These are phyloP conservation scores for Porphyrio hochstetteri DNA, from an alignment of 2,113 vertebrate species.

Conservation along the genomic window DNA sequence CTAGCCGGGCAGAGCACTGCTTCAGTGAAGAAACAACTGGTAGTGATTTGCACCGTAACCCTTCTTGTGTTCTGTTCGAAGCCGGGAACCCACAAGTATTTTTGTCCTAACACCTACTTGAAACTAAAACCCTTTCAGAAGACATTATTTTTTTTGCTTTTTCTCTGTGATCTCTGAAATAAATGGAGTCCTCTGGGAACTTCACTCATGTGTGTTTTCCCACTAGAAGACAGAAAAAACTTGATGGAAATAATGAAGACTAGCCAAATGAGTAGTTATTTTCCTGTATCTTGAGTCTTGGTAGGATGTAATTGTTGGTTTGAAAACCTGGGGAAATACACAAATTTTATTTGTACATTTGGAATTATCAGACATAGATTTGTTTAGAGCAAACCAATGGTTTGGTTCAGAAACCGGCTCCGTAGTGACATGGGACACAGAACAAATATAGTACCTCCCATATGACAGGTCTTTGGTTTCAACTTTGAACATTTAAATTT, in stretches of 20 bases:
- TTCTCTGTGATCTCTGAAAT: neutral
- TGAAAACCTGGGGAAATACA: neutral
- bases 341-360: neutral
- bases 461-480: neutral
- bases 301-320: neutral
- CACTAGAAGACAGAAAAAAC: neutral
- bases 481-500: neutral
- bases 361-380: neutral
- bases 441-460: neutral
- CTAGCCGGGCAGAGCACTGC: neutral
- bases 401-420: neutral
- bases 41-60: neutral
- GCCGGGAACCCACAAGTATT: neutral
- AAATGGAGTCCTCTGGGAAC: neutral
- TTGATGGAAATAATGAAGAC: neutral
- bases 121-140: neutral
- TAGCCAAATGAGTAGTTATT: neutral
- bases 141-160: neutral
- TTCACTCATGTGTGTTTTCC: neutral
- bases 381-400: neutral
- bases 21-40: neutral
- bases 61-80: neutral
- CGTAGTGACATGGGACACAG: neutral
- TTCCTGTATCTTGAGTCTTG: neutral
- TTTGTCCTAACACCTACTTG: neutral